Conservation (phyloP, 2,113 vertebrate species). For the Lonchura striata region DNA sequence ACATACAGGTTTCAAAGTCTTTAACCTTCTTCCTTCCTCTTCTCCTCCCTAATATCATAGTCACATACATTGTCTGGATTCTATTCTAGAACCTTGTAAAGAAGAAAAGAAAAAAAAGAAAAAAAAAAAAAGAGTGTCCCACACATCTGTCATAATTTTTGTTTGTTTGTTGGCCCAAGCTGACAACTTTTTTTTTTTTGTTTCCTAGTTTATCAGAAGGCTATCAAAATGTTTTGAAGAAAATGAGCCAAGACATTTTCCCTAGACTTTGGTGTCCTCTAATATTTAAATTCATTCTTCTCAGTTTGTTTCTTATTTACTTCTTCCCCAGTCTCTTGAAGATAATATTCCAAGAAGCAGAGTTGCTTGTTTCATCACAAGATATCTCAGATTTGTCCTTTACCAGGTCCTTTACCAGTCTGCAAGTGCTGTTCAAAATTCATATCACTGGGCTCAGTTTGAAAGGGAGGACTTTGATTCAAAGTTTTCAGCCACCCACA, state of each 20-base stretch:
- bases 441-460: neutral
- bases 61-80: neutral
- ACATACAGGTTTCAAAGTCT: neutral
- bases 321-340: neutral
- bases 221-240: slow-evolving; percentile 22
- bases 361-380: neutral
- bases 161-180: slow-evolving; percentile 1
- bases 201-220: slow-evolving; percentile 6
- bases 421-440: neutral
- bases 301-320: neutral
- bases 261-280: neutral
- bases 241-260: neutral
- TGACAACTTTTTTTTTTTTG: neutral
- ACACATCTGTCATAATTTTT: neutral
- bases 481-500: slow-evolving; percentile 43
- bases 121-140: accelerated
- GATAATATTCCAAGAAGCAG: neutral
- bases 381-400: neutral
- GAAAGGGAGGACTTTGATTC: slow-evolving; percentile 19
- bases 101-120: neutral
- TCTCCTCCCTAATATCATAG: neutral
- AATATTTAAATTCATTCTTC: neutral
- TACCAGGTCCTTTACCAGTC: neutral
- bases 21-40: neutral
- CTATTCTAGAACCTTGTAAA: neutral